Evolutionary conservation across 2,797 vertebrate species (phyloP), one percentile per base, ranked within the genome.

Genomic region (Prunella strophiata): DNA sequence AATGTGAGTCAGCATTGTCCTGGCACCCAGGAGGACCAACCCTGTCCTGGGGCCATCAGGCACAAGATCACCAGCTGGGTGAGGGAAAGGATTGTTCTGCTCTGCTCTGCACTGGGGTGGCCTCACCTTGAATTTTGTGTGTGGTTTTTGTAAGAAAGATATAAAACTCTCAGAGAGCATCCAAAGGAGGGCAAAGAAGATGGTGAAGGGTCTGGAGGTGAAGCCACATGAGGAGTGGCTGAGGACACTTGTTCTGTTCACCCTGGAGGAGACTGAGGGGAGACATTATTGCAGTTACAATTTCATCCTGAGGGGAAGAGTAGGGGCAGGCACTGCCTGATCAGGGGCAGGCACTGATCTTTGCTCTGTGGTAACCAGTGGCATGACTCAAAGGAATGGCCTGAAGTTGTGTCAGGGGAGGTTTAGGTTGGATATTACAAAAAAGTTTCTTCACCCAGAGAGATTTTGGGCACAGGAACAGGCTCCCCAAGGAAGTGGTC

Each of bases 361-460:
- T 3, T 58, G 0, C 27, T 58, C 40, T 34, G 5, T 8, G 9
- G 34, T 34, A 13, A 30, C 52, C 62, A 40, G 40, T 14, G 47
- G 40, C 48, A 61, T 0, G 0, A 77, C 40, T 0, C 0, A 0
- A 48, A 40, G 13, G 3, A 47, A 40, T 10, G 16, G 34, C 11
- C 48, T 54, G 30, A 54, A 54, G 25, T 5, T 0, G 0, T 66
- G 36, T 18, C 25, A 2, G 1, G 18, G 14, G 8, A 48, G 30
- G 48, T 18, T 77, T 34, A 30, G 6, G 4, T 5, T 34, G 34
- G 34, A 30, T 40, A 17, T 26, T 5, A 21, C 1, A 4, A 23
- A 17, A 17, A 61, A 48, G 3, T 0, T 30, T 55, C 30, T 40
- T 40, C 55, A 3, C 7, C 48, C 40, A 47, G 34, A 21, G 30